phyloP scores from a whole-genome alignment of 2,888 invertebrate genomes.

The Nymphalis c-album region DNA sequence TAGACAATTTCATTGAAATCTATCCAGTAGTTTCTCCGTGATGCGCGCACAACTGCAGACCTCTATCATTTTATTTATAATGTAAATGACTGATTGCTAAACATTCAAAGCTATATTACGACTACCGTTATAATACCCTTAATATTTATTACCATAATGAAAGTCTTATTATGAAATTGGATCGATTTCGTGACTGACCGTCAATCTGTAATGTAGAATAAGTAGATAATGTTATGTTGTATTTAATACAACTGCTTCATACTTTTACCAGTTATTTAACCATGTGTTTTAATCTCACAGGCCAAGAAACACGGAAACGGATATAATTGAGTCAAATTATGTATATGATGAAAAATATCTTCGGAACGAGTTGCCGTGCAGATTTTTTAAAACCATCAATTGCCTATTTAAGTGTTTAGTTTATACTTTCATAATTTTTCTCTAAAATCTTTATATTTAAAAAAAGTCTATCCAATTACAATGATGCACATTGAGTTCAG shows the following conservation, averaged over 20 bases:
- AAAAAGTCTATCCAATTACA: too few species aligned
- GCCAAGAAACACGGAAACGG: neutral
- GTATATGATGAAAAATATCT: neutral
- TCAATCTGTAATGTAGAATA: conserved; percentile 12
- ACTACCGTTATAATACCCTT: neutral
- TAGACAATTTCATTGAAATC: too few species aligned
- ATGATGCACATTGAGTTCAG: too few species aligned
- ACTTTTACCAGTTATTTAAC: neutral
- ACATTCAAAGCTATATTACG: neutral
- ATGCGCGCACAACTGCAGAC: too few species aligned
- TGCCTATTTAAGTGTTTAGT: too few species aligned
- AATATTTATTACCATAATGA: conserved; percentile 12
- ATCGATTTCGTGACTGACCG: conserved; percentile 31
- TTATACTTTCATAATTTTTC: too few species aligned
- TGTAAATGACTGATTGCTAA: conserved; percentile 14
- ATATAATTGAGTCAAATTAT: neutral
- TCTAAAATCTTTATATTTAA: too few species aligned
- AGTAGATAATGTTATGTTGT: neutral
- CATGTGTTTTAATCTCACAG: neutral
- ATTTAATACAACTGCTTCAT: too few species aligned
- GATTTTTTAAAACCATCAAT: too few species aligned
- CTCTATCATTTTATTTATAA: conserved; percentile 8
- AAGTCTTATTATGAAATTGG: conserved; percentile 25
- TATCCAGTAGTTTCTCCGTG: too few species aligned
- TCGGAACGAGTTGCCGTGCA: too few species aligned